These are phyloP conservation scores for Anniella stebbinsi DNA, from an alignment of 2,797 vertebrate species.

Conservation along the genomic window DNA sequence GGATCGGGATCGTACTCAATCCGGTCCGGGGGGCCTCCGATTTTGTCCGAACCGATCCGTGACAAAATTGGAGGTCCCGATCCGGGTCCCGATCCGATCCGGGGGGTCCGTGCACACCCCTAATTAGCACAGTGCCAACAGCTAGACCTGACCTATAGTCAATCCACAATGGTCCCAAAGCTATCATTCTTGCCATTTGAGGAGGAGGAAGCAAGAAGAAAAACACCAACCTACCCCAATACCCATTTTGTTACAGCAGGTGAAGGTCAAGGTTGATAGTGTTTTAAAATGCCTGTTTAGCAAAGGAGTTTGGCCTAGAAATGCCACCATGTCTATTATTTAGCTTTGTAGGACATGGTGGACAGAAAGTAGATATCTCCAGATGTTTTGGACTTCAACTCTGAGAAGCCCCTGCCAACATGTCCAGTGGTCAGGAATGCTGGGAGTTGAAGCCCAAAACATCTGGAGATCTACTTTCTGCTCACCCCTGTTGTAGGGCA, in stretches of 20 bases:
- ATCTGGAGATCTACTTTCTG: neutral
- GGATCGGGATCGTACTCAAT: too few species aligned
- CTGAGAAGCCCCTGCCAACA: too few species aligned
- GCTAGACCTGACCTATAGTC: conserved; percentile 37
- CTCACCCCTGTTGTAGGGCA: too few species aligned
- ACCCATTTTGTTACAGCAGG: neutral
- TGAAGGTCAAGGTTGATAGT: neutral
- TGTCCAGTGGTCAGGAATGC: too few species aligned
- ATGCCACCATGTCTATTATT: neutral
- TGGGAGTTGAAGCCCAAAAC: too few species aligned
- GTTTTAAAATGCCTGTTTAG: neutral
- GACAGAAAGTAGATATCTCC: too few species aligned
- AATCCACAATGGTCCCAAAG: conserved; percentile 24
- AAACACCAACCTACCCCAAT: neutral
- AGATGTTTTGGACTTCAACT: too few species aligned
- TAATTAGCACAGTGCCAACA: conserved; percentile 22
- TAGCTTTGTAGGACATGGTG: neutral
- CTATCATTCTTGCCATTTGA: neutral
- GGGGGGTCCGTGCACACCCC: too few species aligned
- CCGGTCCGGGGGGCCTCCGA: too few species aligned
- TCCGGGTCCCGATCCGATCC: too few species aligned
- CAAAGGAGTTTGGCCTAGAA: neutral
- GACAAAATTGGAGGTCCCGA: too few species aligned
- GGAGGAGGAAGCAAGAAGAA: neutral
- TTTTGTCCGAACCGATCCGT: too few species aligned